A percentile compares a stretch with the other conserved stretches of the same genome.
phyloP scores from a whole-genome alignment of 2,797 vertebrate species.

The Enteromius argenteus region DNA sequence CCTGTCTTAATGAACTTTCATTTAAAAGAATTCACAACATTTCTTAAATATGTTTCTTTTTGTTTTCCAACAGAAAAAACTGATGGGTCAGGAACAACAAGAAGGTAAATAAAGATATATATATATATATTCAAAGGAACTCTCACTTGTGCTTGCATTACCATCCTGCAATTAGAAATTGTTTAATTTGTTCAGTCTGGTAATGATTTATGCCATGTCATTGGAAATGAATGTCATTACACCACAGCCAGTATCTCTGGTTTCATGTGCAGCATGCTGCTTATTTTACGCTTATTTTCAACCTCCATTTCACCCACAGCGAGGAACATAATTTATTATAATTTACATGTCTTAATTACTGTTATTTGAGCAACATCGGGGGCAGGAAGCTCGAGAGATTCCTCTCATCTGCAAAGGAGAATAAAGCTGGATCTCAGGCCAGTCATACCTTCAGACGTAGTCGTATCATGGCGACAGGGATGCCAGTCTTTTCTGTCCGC shows the following conservation, averaged over 20 bases:
- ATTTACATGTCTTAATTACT: conserved; percentile 46
- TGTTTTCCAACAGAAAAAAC: not conserved
- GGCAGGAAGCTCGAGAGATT: conserved; percentile 5
- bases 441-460: not conserved
- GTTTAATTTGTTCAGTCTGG: not conserved
- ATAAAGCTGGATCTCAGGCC: not conserved
- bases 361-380: conserved; percentile 8
- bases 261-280: not conserved
- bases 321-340: conserved; percentile 38
- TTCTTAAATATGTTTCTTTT: no score
- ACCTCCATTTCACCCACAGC: not conserved
- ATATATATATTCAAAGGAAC: not conserved
- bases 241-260: conserved; percentile 7
- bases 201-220: conserved; percentile 20
- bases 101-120: not conserved
- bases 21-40: not conserved
- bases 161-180: conserved; percentile 8
- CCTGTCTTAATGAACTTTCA: not conserved
- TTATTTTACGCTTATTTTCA: conserved; percentile 16
- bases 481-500: not conserved
- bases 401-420: conserved; percentile 2
- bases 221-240: conserved; percentile 11
- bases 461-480: not conserved
- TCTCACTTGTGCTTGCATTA: not conserved
- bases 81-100: not conserved